Evolutionary conservation across 2,797 vertebrate species (phyloP).

Genomic region (Ispidina lecontei): DNA sequence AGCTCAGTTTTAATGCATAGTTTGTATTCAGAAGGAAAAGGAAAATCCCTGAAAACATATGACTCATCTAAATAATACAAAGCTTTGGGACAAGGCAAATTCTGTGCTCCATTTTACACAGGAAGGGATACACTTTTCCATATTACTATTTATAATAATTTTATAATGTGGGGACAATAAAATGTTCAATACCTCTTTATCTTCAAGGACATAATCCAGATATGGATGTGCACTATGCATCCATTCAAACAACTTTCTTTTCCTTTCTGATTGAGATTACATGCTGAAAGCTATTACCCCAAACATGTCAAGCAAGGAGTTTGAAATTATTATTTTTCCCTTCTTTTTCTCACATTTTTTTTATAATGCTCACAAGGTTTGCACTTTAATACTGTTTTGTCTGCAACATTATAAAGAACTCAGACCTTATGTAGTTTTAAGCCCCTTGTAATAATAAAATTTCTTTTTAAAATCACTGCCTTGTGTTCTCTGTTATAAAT

Average conservation of each 20-base stretch:
- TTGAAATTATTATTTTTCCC: background rate
- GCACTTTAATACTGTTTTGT: background rate
- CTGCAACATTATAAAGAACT: background rate
- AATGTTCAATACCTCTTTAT: background rate
- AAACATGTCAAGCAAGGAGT: background rate
- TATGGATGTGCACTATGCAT: background rate
- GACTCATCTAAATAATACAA: background rate
- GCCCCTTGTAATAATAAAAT: background rate
- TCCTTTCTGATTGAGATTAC: background rate
- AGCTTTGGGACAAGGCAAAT: background rate
- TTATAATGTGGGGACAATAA: background rate
- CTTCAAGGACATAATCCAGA: background rate
- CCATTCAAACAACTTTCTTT: background rate
- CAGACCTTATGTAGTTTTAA: background rate
- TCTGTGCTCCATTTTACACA: background rate
- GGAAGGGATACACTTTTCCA: background rate
- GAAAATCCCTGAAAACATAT: background rate
- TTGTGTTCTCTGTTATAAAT: background rate
- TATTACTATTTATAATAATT: background rate
- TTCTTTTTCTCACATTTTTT: background rate
- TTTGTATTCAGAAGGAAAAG: background rate
- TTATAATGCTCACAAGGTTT: background rate
- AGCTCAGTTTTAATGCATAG: background rate
- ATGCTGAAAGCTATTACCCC: background rate
- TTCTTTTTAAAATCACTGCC: background rate